Evolutionary conservation across 2,797 vertebrate species (phyloP), one percentile per base, ranked within the genome.

Genomic region (Parauchenoglanis punctatus): DNA sequence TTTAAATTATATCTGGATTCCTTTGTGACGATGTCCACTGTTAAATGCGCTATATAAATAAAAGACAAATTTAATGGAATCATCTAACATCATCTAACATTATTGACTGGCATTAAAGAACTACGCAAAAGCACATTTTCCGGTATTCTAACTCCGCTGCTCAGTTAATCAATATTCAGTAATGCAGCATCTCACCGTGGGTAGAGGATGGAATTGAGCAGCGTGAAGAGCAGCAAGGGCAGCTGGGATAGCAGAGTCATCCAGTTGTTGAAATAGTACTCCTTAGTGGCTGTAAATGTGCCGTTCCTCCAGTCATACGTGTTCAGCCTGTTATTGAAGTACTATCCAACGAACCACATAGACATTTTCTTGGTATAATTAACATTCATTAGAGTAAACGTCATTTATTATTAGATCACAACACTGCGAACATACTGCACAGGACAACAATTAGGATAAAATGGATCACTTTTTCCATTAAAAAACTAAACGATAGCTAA

Each of bases 161-260:
- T 63, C 59, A 49, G 46, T 49, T 49, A 49, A 49, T 49, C 46
- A n/a, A 3, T 63, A n/a, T 25, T 25, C 10, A 25, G 10, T 7
- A 63, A 28, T 25, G 12, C n/a, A 28, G 12, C 11, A 8, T 6
- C 94, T 95, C 90, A 98, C 97, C 97, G 94, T 83, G 95, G 96
- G 91, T 98, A 98, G 35, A 98, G 94, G 91, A 97, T 92, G 88
- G 97, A 98, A 94, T 97, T 98, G 90, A 98, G 97, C 54, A 97
- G 93, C 0, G 97, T 98, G 93, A 97, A 98, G 4, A 98, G 93
- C 87, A 98, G 94, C 89, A 98, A 92, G 0, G 97, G 97, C 87
- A 98, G 96, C 94, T 98, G 97, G 87, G 97, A 97, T 1, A 98
- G 95, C 44, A 98, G 93, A 0, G 96, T 97, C 96, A 98, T 96